Evolutionary conservation across 2,113 vertebrate genomes (phyloP), one percentile per base, ranked within the genome.

Genomic region (Mystacornis crossleyi): DNA sequence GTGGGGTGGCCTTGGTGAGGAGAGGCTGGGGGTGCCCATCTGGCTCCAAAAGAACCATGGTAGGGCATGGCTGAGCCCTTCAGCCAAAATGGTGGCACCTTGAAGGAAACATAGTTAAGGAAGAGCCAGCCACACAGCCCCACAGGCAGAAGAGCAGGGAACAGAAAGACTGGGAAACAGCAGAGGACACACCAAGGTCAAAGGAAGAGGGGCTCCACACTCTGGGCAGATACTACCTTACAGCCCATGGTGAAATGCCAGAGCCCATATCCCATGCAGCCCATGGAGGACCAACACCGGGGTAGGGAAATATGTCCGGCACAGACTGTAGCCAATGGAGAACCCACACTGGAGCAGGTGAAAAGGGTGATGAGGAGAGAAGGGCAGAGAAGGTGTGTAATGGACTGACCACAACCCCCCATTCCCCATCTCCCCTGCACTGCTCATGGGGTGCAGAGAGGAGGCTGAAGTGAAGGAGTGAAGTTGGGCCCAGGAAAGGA

Each of bases 401-500:
- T 2, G 23, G 45, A 70, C 25, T 58, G 36, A 82, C 10, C 18
- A n/a, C 8, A 34, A 14, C 6, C 4, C 5, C 11, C 6, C 33
- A 28, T 11, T 47, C 24, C 31, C 25, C 2, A 2, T 67, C 24
- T 31, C 8, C n/a, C 4, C 25, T 48, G 34, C 1, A 2, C 15
- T 0, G 0, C 19, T 85, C 25, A 9, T 4, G 2, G 12, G 3
- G 3, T 8, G 4, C 5, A 16, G 12, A 78, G 15, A 64, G 25
- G 34, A 47, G 18, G 21, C 33, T 33, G 28, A n/a, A 69, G 26
- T 14, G 26, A 69, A 48, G 12, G 29, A 67, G 4, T 31, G 43
- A 71, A 58, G 29, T 2, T 69, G 4, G 10, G 40, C 29, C 25
- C 40, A 43, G 43, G 34, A 89, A 79, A 79, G 7, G 1, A 3